A percentile compares a stretch with the other conserved stretches of the same genome.
Conservation (phyloP, 2,888 invertebrate species). For the Thereva nobilitata region DNA sequence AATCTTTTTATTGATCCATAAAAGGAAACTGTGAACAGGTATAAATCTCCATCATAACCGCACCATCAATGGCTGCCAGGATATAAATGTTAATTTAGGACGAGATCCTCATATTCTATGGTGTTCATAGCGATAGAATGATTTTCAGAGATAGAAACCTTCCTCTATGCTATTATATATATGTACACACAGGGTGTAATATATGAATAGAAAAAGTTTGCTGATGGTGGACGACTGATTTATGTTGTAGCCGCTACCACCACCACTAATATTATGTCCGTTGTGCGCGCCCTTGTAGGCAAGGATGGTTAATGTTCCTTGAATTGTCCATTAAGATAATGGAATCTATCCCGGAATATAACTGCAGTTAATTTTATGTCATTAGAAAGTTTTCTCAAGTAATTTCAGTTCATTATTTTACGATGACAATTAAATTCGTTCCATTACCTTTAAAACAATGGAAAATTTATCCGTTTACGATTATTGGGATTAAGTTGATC, state of each 20-base stretch:
- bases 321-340: conserved; percentile 33
- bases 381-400: conserved; percentile 23
- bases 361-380: conserved; percentile 25
- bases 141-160: too few species aligned
- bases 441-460: not conserved
- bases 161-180: too few species aligned
- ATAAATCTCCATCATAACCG: conserved; percentile 22
- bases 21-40: conserved; percentile 11
- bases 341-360: conserved; percentile 19
- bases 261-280: too few species aligned
- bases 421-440: conserved; percentile 15
- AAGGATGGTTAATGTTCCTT: conserved; percentile 28
- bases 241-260: too few species aligned
- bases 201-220: conserved; percentile 14
- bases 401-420: conserved; percentile 21
- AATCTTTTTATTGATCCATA: conserved; percentile 28
- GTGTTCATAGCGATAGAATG: too few species aligned
- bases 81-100: conserved; percentile 31
- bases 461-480: too few species aligned
- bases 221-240: too few species aligned
- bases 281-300: not conserved
- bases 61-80: conserved; percentile 20
- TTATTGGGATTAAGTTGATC: too few species aligned
- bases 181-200: conserved; percentile 2
- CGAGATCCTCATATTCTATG: conserved; percentile 2